phyloP scores from a whole-genome alignment of 2,113 vertebrate species.

The Proteles cristata region DNA sequence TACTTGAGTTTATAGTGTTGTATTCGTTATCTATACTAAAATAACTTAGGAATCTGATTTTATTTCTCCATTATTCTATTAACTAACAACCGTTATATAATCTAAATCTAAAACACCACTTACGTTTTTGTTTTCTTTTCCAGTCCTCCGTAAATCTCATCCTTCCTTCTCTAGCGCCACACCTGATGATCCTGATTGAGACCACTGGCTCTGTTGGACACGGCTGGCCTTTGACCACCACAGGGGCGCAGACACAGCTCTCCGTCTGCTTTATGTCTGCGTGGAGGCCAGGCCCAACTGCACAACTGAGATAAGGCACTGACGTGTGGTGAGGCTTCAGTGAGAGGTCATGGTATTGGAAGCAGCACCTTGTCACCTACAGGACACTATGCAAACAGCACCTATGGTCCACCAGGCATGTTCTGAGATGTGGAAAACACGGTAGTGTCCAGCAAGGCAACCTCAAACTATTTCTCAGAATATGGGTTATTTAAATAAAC shows the following conservation, averaged over 20 bases:
- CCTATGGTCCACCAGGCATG: neutral
- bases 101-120: neutral
- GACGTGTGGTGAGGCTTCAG: neutral
- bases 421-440: neutral
- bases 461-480: neutral
- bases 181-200: neutral
- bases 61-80: neutral
- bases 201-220: neutral
- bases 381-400: neutral
- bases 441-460: neutral
- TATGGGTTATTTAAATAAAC: neutral
- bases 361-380: neutral
- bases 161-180: neutral
- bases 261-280: neutral
- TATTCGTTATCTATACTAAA: neutral
- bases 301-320: neutral
- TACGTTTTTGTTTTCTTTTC: neutral
- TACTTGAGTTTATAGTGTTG: slow-evolving; percentile 3
- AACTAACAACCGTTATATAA: neutral
- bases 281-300: too few species aligned
- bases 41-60: neutral
- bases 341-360: neutral
- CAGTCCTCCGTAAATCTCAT: neutral
- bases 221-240: neutral
- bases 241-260: too few species aligned